Conservation (phyloP, 92 coral and sea anemone species). For the Porites rus region DNA sequence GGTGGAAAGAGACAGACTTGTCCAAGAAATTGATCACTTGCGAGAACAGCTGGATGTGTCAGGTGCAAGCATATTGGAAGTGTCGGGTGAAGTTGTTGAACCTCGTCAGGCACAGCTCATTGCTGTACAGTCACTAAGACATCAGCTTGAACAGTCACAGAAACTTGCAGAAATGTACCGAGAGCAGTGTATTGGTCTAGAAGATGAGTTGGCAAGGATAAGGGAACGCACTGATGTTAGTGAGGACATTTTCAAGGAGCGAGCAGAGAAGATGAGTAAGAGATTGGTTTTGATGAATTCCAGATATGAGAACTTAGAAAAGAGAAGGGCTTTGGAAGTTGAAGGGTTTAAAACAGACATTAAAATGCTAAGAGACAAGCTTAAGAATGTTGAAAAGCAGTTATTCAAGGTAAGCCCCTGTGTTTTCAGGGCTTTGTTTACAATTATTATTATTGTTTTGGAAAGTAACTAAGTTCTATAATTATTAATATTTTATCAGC, state of each 20-base stretch:
- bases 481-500: no score
- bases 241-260: slow-evolving; percentile 93
- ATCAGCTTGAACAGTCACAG: slow-evolving; percentile 93
- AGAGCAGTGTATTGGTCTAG: slow-evolving; percentile 97
- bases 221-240: slow-evolving; percentile 97
- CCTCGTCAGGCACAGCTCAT: slow-evolving; percentile 92
- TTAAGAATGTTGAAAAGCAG: slow-evolving; percentile 95
- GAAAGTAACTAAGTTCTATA: not conserved
- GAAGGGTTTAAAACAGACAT: slow-evolving; percentile 98
- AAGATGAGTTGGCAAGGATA: slow-evolving; percentile 92
- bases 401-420: slow-evolving; percentile 81
- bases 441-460: not conserved
- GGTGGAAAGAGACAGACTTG: slow-evolving; percentile 91
- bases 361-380: slow-evolving; percentile 89
- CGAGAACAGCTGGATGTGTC: slow-evolving; percentile 88
- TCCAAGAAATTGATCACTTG: slow-evolving; percentile 90
- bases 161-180: slow-evolving; percentile 98
- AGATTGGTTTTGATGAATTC: slow-evolving; percentile 90
- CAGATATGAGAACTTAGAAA: slow-evolving; percentile 92
- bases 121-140: slow-evolving; percentile 91
- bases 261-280: slow-evolving; percentile 94
- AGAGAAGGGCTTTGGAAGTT: slow-evolving; percentile 92
- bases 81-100: slow-evolving; percentile 90
- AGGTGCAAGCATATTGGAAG: slow-evolving; percentile 84
- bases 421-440: no score